Evolutionary conservation across 2,888 invertebrate species (phyloP).

Genomic region (Oligia strigilis): DNA sequence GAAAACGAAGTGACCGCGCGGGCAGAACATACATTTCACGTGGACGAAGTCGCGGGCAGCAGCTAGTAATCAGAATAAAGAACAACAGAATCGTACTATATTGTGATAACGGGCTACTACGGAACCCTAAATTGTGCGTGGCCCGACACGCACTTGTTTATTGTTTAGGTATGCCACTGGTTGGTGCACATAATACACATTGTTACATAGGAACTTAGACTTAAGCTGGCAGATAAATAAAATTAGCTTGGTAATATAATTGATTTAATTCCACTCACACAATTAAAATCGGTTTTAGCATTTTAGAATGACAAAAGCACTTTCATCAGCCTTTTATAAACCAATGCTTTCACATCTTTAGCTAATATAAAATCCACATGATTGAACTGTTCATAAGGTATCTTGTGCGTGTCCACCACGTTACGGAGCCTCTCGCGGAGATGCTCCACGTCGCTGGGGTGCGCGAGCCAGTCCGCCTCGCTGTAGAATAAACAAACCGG

Average conservation of each 20-base stretch:
- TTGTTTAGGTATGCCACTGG: background rate
- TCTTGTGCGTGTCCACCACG: constrained; percentile 88
- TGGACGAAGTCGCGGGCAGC: too few relatives aligned
- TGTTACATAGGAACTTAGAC: too few relatives aligned
- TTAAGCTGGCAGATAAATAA: background rate
- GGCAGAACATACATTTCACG: too few relatives aligned
- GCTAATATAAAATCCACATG: constrained; percentile 83
- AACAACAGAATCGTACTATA: too few relatives aligned
- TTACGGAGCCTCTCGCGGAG: constrained; percentile 89
- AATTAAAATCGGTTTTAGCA: background rate
- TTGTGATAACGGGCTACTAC: too few relatives aligned
- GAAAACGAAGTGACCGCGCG: too few relatives aligned
- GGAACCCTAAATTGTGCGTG: too few relatives aligned
- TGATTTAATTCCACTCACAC: constrained; percentile 1
- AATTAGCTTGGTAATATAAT: background rate
- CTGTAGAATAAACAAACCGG: constrained; percentile 83
- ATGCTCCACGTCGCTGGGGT: constrained; percentile 89
- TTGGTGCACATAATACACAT: background rate
- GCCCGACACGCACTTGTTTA: too few relatives aligned
- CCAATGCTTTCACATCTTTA: constrained; percentile 77
- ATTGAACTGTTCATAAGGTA: constrained; percentile 87
- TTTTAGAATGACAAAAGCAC: constrained; percentile 65
- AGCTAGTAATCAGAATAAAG: too few relatives aligned
- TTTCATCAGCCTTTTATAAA: constrained; percentile 72
- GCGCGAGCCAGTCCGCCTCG: constrained; percentile 92